A percentile compares a stretch with the other conserved stretches of the same genome.
Evolutionary conservation across 2,797 vertebrate genomes (phyloP).

Genomic region (Knipowitschia caucasica): DNA sequence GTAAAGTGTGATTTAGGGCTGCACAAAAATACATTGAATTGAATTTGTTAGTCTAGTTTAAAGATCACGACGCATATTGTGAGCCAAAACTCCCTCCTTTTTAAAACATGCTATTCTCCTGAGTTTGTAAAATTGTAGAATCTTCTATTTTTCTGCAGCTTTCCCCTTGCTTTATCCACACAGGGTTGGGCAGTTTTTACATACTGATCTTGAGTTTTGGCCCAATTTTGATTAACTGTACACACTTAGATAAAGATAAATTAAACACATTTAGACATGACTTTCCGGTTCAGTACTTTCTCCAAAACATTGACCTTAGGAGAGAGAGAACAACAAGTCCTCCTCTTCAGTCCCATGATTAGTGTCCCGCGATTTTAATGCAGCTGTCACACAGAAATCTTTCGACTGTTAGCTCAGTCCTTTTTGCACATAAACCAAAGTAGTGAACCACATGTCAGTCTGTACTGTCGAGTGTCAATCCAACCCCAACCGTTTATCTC

Average conservation of each 20-base stretch:
- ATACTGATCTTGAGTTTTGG: too few species aligned
- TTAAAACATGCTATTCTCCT: not conserved
- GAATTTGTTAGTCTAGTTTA: not conserved
- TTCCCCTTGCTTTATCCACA: not conserved
- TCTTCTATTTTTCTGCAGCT: not conserved
- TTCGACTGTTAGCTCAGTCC: not conserved
- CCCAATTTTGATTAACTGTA: too few species aligned
- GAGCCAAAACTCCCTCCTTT: not conserved
- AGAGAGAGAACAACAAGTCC: too few species aligned
- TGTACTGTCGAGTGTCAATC: not conserved
- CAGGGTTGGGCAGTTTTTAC: too few species aligned
- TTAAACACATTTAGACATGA: too few species aligned
- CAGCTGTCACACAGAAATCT: too few species aligned
- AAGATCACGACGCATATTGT: not conserved
- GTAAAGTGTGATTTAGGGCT: not conserved
- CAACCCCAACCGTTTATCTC: constrained; percentile 25
- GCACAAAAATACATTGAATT: not conserved
- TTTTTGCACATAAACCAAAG: not conserved
- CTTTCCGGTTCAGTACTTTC: too few species aligned
- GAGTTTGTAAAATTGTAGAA: not conserved
- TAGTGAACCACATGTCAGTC: not conserved
- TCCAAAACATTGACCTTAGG: too few species aligned
- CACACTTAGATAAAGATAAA: too few species aligned
- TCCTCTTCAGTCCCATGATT: too few species aligned
- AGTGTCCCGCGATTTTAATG: too few species aligned